Base-by-base conservation (phyloP, 2,113 vertebrate species). In the Urocolius indicus region DNA sequence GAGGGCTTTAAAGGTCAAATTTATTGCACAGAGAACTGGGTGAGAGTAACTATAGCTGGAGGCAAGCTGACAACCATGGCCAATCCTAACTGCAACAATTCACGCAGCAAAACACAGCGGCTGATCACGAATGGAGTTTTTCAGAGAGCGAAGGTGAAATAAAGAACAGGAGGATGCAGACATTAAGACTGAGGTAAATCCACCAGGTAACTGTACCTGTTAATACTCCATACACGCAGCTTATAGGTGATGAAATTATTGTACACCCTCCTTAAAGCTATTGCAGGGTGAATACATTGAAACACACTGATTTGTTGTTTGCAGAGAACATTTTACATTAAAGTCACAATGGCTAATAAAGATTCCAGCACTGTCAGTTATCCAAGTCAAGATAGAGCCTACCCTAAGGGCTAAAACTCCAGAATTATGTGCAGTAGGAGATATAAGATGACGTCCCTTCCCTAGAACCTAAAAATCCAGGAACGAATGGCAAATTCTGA, bases 1-100 rank as follows among this genome's bases (percentile, higher is more conserved):
- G 54, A 95, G 74, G 77, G 76, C 55, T 97, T 79, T 63, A 97
- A 89, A 91, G 94, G 94, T 95, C 95, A 96, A 24, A 73, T 68
- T 66, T 76, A 89, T 15, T 94, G 85, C 75, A 46, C 1, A 68
- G 65, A 87, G 77, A 95, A 85, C 43, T 29, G 91, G 49, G 90
- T 84, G 72, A 95, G 71, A 94, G 54, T 79, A 96, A 94, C 68
- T 61, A 22, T 59, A 92, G 83, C 85, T 71, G 52, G 30, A 90
- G 65, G 61, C 83, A 94, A 90, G 48, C 55, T 77, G 72, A 72
- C 29, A 90, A 32, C 26, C 57, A 59, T 0, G 1, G 79, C 75
- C 87, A 95, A 94, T 87, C 29, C 58, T 30, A 66, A 89, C 11
- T 48, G 45, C 55, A 96, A 82, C n/a, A 68, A 69, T 46, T 84